Evolutionary conservation across 2,888 invertebrate genomes (phyloP).

Genomic region (Acholoe squamosa): DNA sequence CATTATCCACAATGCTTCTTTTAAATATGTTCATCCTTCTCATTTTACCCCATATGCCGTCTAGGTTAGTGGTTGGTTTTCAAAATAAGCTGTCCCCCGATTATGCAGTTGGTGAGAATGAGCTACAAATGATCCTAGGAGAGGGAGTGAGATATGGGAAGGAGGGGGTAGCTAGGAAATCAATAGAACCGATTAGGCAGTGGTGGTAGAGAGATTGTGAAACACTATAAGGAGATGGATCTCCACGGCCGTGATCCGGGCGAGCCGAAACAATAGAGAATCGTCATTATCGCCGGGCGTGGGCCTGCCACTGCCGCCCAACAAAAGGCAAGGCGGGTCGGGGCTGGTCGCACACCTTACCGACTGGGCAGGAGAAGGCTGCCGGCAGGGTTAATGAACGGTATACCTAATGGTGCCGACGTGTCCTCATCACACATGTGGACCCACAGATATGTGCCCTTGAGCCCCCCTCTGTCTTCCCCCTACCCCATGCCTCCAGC

Average conservation of each 20-base stretch:
- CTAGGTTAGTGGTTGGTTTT: too few relatives aligned
- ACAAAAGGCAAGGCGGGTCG: not conserved
- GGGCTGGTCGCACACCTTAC: constrained; percentile 11
- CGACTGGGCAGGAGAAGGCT: not conserved
- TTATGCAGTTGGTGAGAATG: not conserved
- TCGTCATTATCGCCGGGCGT: constrained; percentile 20
- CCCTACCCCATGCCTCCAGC: not conserved
- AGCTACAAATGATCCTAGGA: not conserved
- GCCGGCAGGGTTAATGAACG: constrained; percentile 40
- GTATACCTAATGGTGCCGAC: constrained; percentile 45
- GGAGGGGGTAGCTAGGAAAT: not conserved
- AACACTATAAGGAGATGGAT: constrained; percentile 35
- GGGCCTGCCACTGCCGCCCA: not conserved
- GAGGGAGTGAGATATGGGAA: not conserved
- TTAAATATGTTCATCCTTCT: too few relatives aligned
- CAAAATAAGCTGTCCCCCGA: too few relatives aligned
- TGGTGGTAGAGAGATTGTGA: constrained; percentile 45
- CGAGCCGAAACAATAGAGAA: not conserved
- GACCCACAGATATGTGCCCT: constrained; percentile 25
- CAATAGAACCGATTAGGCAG: constrained; percentile 46
- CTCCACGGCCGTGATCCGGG: not conserved
- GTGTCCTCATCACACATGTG: constrained; percentile 42
- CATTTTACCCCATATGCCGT: too few relatives aligned
- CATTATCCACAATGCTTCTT: too few relatives aligned
- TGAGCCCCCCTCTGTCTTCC: constrained; percentile 6